Percentiles rank a stretch among this genome's conserved stretches.
Evolutionary conservation across 2,888 invertebrate species (phyloP).

Genomic region (Schrankia costaestrigalis): DNA sequence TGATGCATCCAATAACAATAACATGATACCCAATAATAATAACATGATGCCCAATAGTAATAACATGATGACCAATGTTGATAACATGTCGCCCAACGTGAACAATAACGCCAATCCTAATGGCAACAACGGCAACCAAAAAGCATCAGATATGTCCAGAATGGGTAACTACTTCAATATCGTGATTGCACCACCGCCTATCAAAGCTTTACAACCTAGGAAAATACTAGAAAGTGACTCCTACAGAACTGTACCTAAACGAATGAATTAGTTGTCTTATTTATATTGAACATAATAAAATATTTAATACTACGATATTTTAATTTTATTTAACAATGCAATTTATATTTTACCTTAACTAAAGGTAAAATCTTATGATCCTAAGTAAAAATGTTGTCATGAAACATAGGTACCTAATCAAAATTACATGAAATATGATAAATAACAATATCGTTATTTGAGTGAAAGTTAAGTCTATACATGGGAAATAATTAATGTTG

Average conservation of each 20-base stretch:
- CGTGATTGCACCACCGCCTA: conserved; percentile 72
- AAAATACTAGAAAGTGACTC: conserved; percentile 52
- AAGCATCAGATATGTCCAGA: conserved; percentile 58
- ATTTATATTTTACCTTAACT: no score
- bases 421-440: no score
- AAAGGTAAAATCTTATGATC: no score
- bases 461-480: no score
- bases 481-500: no score
- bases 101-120: conserved; percentile 21
- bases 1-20: no score
- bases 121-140: conserved; percentile 46
- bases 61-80: no score
- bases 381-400: no score
- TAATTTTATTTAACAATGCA: no score
- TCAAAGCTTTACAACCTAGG: conserved; percentile 65
- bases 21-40: conserved; percentile 11
- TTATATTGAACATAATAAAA: conserved; percentile 11
- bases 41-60: no score
- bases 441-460: no score
- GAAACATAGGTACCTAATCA: no score
- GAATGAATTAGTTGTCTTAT: conserved; percentile 26
- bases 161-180: conserved; percentile 77
- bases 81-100: conserved; percentile 8
- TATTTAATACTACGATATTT: neutral
- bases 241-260: conserved; percentile 41